phyloP scores from a whole-genome alignment of 2,113 vertebrate species.

The Chinchilla lanigera region DNA sequence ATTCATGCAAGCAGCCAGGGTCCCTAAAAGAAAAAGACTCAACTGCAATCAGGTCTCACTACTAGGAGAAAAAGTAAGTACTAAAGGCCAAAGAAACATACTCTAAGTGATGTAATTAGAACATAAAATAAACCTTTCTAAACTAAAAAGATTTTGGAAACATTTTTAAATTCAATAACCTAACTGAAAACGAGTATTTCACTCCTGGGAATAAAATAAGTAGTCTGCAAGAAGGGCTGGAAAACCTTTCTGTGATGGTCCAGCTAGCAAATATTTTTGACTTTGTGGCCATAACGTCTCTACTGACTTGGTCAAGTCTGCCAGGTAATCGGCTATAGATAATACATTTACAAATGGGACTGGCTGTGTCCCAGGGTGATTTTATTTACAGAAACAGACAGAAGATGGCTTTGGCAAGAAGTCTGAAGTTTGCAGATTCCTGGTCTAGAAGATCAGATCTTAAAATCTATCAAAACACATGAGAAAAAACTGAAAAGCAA shows the following conservation, averaged over 20 bases:
- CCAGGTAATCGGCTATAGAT: not conserved
- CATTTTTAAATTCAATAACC: not conserved
- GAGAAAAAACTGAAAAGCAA: conserved; percentile 32
- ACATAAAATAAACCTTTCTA: not conserved
- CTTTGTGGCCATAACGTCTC: not conserved
- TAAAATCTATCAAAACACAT: conserved; percentile 30
- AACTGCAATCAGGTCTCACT: not conserved
- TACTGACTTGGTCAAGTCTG: not conserved
- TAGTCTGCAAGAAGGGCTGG: not conserved
- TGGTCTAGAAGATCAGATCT: conserved; percentile 27
- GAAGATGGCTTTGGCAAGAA: not conserved
- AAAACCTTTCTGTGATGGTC: not conserved
- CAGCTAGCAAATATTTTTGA: not conserved
- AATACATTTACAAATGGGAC: not conserved
- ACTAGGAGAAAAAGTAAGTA: not conserved
- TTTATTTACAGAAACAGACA: conserved; percentile 56
- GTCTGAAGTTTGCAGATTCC: conserved; percentile 9
- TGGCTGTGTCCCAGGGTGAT: not conserved
- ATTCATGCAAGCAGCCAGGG: not conserved
- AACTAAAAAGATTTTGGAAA: not conserved
- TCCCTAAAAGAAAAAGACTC: not conserved
- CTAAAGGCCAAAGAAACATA: not conserved
- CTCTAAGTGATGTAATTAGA: not conserved
- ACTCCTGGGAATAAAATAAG: conserved; percentile 26
- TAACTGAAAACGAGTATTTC: not conserved